Base-by-base conservation (phyloP, 2,797 vertebrate species). In the Setipinna tenuifilis region DNA sequence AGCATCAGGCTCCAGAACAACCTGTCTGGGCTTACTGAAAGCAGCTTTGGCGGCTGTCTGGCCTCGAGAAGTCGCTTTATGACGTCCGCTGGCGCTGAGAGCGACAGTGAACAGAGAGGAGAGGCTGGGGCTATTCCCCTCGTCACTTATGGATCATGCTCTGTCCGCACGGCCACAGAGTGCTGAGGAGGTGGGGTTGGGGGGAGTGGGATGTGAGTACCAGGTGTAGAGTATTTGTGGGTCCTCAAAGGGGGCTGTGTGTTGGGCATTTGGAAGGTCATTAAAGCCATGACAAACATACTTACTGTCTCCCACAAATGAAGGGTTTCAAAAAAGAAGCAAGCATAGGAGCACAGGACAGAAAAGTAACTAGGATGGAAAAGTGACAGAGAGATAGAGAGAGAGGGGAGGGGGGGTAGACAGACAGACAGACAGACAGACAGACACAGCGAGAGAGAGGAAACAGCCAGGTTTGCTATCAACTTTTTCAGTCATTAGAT, bases 401-500 rank as follows among this genome's bases (percentile, higher is more conserved):
- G 58, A 54, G 50, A 54, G 14, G n/a, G n/a, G n/a, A n/a, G n/a
- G n/a, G n/a, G n/a, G 17, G 12, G 17, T 11, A 57, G n/a, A 65
- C 82, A 65, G 57, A 28, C 71, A 80, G 48, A 83, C 48, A 82
- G 10, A 71, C 82, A 89, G 10, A 28, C 2, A 65, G 59, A 68
- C 28, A 23, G 50, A 0, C 21, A 62, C 10, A 10, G 65, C 2
- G 48, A 44, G 71, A 59, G 31, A 58, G 83, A 84, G 57, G 28
- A 86, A 85, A 88, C 57, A 83, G 59, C 41, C 71, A 83, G 68
- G 83, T 86, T 59, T 89, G 82, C 84, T 84, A 62, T 83, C 62
- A 88, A 85, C 81, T 87, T 41, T 78, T 75, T 87, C 11, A 82
- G 87, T 87, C 88, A 81, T 90, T 89, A 83, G 81, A 89, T 85